Conservation (phyloP, 2,113 vertebrate species). For the Aptenodytes forsteri region DNA sequence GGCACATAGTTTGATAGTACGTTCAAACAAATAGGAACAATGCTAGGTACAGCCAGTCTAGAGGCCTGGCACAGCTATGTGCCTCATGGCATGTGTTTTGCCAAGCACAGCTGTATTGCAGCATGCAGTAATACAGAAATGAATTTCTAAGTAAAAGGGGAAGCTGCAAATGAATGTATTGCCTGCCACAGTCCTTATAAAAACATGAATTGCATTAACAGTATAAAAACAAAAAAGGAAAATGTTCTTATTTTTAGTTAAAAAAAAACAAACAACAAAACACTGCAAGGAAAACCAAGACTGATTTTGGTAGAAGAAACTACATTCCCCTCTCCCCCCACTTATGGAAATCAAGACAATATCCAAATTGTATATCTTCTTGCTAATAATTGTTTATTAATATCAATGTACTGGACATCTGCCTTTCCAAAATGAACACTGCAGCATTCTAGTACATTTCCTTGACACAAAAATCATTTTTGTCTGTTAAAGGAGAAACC, state of each 20-base stretch:
- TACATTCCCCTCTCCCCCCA: background rate
- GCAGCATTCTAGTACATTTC: background rate
- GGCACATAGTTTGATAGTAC: accelerated
- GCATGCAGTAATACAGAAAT: background rate
- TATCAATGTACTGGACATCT: background rate
- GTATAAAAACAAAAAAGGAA: background rate
- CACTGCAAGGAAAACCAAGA: background rate
- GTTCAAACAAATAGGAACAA: background rate
- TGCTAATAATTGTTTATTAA: background rate
- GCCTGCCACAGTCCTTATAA: background rate
- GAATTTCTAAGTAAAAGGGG: background rate
- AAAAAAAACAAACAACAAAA: background rate
- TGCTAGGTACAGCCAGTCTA: background rate
- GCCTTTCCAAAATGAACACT: background rate
- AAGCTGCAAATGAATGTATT: accelerated
- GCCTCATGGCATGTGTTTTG: background rate
- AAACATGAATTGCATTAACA: background rate
- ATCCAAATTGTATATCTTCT: background rate
- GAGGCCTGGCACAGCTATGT: background rate
- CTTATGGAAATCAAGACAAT: background rate
- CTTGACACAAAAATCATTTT: background rate
- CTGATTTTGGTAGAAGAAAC: background rate
- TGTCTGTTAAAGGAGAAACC: background rate
- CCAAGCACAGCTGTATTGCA: background rate
- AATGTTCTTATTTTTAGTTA: background rate